Base-by-base conservation (phyloP, 1,140 invertebrate species). In the Bombus soroeensis region DNA sequence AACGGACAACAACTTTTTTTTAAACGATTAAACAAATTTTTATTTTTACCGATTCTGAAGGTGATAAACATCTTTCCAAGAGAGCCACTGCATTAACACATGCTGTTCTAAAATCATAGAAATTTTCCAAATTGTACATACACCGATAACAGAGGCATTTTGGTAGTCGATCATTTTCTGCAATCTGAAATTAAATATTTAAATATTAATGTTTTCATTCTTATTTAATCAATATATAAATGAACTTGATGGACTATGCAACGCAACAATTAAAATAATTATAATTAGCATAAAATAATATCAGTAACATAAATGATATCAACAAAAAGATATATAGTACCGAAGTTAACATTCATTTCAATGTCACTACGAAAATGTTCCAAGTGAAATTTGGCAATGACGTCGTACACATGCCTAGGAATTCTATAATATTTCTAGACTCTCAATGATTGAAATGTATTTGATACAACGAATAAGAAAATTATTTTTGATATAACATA, bases 41-140 rank as follows among this genome's bases (percentile, higher is more conserved):
- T 53, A 75, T 79, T 91, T 53, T 90, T 83, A 95, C 94, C 72
- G 83, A 87, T 84, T 93, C 91, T 62, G 90, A 92, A 41, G 92
- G 86, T 83, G 93, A 93, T 68, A 94, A 81, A 84, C 89, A 94
- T 80, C 94, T 93, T 88, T 96, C 94, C 64, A 96, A 88, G 53
- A 95, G 87, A 18, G 93, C 93, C 66, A 95, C 91, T 66, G 95
- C 95, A 89, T 95, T 95, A 43, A 96, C 94, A 86, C 96, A 96
- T 43, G 94, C 94, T 73, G 94, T 95, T 89, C 95, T 93, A 86
- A 96, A 96, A 89, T 96, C 95, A 87, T 95, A 95, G 92, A 95
- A 96, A 89, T 95, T 96, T 91, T 96, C 95, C 90, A 96, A 92
- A 92, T 95, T 95, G 92, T 94, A 96, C 92, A 96, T 95, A 87